Percentiles rank a stretch among this genome's conserved stretches.
Conservation (phyloP, 2,888 invertebrate genomes). For the Siphlonurus alternatus region DNA sequence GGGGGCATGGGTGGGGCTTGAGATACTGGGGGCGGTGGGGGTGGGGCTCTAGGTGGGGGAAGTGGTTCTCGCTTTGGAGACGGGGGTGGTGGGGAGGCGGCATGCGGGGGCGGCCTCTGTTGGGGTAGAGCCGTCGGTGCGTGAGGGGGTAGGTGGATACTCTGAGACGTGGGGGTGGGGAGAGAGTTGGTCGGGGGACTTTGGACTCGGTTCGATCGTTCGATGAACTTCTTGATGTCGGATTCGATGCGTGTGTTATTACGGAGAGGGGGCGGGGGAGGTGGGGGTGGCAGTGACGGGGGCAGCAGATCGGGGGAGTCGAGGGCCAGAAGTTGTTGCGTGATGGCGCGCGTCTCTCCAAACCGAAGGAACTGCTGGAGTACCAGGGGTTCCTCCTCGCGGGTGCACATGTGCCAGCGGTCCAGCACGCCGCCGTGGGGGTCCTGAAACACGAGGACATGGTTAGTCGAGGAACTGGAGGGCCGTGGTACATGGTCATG, state of each 20-base stretch:
- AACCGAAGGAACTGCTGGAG: constrained; percentile 83
- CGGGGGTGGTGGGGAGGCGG: constrained; percentile 14
- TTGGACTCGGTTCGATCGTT: neutral
- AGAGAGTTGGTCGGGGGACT: constrained; percentile 1
- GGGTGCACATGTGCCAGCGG: constrained; percentile 74
- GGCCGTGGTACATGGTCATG: no score
- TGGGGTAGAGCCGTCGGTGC: constrained; percentile 1
- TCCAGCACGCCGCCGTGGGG: constrained; percentile 65
- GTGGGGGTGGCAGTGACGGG: constrained; percentile 22
- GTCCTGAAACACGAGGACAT: constrained; percentile 56
- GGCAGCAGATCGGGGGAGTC: constrained; percentile 13
- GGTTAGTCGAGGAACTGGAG: no score
- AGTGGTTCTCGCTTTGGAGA: constrained; percentile 22
- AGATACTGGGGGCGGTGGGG: constrained; percentile 28
- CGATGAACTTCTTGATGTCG: constrained; percentile 35
- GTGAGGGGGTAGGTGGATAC: neutral
- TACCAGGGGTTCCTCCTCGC: constrained; percentile 80
- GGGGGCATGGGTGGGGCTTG: constrained; percentile 27
- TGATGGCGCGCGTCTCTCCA: constrained; percentile 72
- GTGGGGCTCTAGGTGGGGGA: constrained; percentile 13
- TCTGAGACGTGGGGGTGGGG: neutral
- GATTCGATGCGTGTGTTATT: constrained; percentile 26
- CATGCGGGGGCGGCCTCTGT: constrained; percentile 13
- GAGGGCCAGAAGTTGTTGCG: constrained; percentile 40
- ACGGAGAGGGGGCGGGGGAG: constrained; percentile 24